These are phyloP conservation scores for Oligia fasciuncula DNA, from an alignment of 2,888 invertebrate genomes.

Conservation along the genomic window DNA sequence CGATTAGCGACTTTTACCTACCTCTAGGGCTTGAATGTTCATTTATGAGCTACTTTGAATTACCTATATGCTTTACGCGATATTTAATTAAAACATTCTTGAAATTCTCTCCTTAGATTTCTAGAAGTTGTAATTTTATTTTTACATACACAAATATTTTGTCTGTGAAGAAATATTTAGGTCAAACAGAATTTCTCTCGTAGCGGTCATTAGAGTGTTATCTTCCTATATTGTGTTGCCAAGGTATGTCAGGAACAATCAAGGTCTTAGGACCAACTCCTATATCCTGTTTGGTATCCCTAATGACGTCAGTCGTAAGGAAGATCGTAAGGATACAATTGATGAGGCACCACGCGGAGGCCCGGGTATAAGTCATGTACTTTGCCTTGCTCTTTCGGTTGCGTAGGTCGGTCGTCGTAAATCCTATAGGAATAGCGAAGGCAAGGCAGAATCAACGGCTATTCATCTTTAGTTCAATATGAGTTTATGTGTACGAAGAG, in stretches of 20 bases:
- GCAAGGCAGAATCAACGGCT: neutral
- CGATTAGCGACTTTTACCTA: slow-evolving; percentile 52
- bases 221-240: neutral
- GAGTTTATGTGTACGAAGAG: neutral
- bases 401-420: slow-evolving; percentile 10
- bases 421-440: slow-evolving; percentile 7
- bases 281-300: slow-evolving; percentile 11
- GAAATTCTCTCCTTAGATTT: slow-evolving; percentile 6
- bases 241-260: neutral
- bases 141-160: slow-evolving; percentile 43
- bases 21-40: slow-evolving; percentile 38
- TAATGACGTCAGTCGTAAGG: slow-evolving; percentile 19
- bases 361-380: slow-evolving; percentile 6
- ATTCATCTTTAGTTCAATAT: neutral
- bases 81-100: slow-evolving; percentile 6
- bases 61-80: slow-evolving; percentile 11
- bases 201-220: slow-evolving; percentile 10
- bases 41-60: slow-evolving; percentile 32
- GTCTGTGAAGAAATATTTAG: slow-evolving; percentile 40
- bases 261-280: slow-evolving; percentile 23
- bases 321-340: slow-evolving; percentile 34
- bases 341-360: slow-evolving; percentile 8
- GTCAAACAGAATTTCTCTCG: slow-evolving; percentile 30
- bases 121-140: slow-evolving; percentile 30
- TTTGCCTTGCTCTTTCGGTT: slow-evolving; percentile 5